These are phyloP conservation scores for Anguilla marmorata DNA, from an alignment of 2,797 vertebrate species.

Conservation along the genomic window DNA sequence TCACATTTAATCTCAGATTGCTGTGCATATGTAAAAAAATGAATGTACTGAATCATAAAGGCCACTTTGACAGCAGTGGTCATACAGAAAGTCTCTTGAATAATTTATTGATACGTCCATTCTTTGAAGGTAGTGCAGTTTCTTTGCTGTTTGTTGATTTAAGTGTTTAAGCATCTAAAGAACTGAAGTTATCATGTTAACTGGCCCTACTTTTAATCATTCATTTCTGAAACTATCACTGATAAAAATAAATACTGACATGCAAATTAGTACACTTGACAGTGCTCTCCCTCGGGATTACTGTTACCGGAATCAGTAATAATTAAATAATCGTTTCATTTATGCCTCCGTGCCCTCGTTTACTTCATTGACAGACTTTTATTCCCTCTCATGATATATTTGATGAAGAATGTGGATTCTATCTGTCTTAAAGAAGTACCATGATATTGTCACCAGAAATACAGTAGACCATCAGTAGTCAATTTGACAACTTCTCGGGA, in stretches of 20 bases:
- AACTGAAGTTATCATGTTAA: neutral
- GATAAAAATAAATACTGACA: constrained; percentile 1
- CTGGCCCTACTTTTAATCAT: neutral
- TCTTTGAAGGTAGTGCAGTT: neutral
- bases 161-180: neutral
- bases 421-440: neutral
- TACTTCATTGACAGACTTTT: neutral
- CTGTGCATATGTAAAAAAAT: neutral
- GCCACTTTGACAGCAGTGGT: neutral
- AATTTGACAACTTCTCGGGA: constrained; percentile 28
- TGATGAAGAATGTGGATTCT: neutral
- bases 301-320: neutral
- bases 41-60: neutral
- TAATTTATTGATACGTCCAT: neutral
- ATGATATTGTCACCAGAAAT: neutral
- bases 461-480: neutral
- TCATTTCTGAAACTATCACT: neutral
- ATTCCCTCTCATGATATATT: neutral
- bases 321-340: constrained; percentile 16
- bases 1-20: neutral
- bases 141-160: neutral
- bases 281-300: neutral
- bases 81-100: neutral
- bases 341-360: constrained; percentile 16
- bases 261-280: constrained; percentile 12